A percentile compares a stretch with the other conserved stretches of the same genome.
phyloP scores from a whole-genome alignment of 2,797 vertebrate species.

The Danionella dracula region DNA sequence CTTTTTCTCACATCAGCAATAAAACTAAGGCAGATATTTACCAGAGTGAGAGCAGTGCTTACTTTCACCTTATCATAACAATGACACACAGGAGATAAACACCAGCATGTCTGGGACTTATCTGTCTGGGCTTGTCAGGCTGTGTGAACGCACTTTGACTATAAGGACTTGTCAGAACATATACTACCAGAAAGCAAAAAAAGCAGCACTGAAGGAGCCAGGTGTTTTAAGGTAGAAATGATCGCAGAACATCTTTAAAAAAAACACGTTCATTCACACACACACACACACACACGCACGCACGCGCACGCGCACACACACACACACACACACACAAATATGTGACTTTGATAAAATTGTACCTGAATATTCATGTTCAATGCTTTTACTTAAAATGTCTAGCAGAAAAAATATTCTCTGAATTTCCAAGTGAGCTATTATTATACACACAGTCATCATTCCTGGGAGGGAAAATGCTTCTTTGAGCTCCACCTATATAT shows the following conservation, averaged over 20 bases:
- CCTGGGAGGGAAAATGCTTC: background rate
- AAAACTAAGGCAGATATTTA: background rate
- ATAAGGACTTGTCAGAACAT: conserved; percentile 11
- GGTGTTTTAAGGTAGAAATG: background rate
- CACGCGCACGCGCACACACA: too few species aligned
- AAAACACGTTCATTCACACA: too few species aligned
- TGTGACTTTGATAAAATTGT: background rate
- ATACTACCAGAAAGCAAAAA: background rate
- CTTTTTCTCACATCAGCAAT: background rate
- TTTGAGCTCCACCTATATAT: background rate
- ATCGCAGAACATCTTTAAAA: background rate
- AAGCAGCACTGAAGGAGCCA: background rate
- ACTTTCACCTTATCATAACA: background rate
- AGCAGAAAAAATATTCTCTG: too few species aligned
- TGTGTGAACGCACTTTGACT: background rate
- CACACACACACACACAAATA: too few species aligned
- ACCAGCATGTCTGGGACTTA: background rate
- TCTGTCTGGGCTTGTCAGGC: background rate
- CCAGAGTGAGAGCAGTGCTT: background rate
- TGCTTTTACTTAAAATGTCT: background rate
- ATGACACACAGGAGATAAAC: background rate
- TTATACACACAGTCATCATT: background rate
- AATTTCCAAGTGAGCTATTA: background rate
- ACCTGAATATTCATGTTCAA: background rate
- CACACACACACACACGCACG: too few species aligned